Evolutionary conservation across 2,888 invertebrate genomes (phyloP).

Genomic region (Epinotia bilunana): DNA sequence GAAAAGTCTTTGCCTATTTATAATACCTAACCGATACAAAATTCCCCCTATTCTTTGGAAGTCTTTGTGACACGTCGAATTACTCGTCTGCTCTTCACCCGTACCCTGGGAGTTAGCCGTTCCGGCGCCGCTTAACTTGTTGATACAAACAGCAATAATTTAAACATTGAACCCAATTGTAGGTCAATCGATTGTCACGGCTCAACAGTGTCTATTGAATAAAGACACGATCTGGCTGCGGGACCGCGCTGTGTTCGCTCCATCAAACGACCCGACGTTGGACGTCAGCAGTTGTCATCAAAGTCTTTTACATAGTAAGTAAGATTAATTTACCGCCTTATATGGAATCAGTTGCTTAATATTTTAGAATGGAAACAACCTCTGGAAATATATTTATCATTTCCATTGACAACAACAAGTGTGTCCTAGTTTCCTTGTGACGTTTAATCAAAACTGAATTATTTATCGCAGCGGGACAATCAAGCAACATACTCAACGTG

Average conservation of each 20-base stretch:
- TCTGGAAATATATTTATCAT: slow-evolving; percentile 37
- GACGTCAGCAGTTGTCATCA: slow-evolving; percentile 78
- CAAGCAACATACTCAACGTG: slow-evolving; percentile 75
- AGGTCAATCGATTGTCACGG: slow-evolving; percentile 82
- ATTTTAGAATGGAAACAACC: slow-evolving; percentile 24
- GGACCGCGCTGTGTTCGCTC: slow-evolving; percentile 75
- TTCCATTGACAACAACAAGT: slow-evolving; percentile 43
- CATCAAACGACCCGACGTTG: slow-evolving; percentile 69
- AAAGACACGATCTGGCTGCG: slow-evolving; percentile 82
- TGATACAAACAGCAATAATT: slow-evolving; percentile 57
- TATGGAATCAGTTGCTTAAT: slow-evolving; percentile 25
- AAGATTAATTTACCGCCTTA: slow-evolving; percentile 45
- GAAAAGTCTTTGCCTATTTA: background rate
- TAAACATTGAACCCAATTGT: slow-evolving; percentile 71
- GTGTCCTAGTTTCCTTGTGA: slow-evolving; percentile 33
- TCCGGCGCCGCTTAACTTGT: slow-evolving; percentile 40
- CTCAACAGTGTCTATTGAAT: slow-evolving; percentile 81
- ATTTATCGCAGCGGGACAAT: slow-evolving; percentile 70
- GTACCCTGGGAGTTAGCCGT: slow-evolving; percentile 31
- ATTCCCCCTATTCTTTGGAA: background rate
- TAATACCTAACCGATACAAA: slow-evolving; percentile 6
- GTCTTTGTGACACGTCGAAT: background rate
- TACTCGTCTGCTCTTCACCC: slow-evolving; percentile 7
- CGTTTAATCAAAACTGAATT: slow-evolving; percentile 33
- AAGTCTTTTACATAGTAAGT: slow-evolving; percentile 77